A percentile compares a stretch with the other conserved stretches of the same genome.
phyloP scores from a whole-genome alignment of 2,888 invertebrate genomes.

The Caenorhabditis sp. region DNA sequence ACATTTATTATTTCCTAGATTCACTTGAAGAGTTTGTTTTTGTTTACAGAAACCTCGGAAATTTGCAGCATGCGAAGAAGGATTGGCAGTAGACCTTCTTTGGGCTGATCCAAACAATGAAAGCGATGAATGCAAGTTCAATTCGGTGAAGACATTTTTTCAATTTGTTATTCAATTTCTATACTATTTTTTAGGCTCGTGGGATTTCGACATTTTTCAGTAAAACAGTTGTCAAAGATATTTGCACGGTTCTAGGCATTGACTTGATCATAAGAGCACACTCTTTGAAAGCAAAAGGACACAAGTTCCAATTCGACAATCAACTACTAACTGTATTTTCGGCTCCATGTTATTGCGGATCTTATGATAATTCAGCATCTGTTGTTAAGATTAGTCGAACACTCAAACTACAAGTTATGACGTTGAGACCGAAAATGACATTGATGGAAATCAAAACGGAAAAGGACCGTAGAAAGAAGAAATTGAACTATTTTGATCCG shows the following conservation, averaged over 20 bases:
- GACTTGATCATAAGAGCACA: constrained; percentile 61
- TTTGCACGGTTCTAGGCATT: constrained; percentile 48
- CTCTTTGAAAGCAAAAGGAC: constrained; percentile 51
- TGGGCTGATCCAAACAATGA: constrained; percentile 58
- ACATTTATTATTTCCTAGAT: too few species aligned
- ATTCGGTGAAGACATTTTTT: constrained; percentile 3
- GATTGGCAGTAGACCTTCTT: constrained; percentile 54
- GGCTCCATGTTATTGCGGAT: constrained; percentile 61
- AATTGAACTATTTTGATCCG: constrained; percentile 3
- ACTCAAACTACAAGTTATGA: constrained; percentile 27
- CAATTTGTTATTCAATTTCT: not conserved
- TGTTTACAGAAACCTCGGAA: constrained; percentile 53
- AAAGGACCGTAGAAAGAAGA: not conserved
- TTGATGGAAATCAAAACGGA: constrained; percentile 11
- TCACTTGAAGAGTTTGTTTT: too few species aligned
- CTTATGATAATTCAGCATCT: constrained; percentile 52
- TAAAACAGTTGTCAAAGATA: constrained; percentile 38
- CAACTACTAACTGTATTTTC: constrained; percentile 61
- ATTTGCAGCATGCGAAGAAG: constrained; percentile 51
- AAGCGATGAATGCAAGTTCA: constrained; percentile 16
- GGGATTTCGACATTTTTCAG: constrained; percentile 55
- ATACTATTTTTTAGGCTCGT: constrained; percentile 22
- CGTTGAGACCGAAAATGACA: constrained; percentile 20
- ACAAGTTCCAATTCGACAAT: constrained; percentile 50
- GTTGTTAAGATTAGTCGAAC: constrained; percentile 32